A percentile compares a stretch with the other conserved stretches of the same genome.
Evolutionary conservation across 2,113 vertebrate genomes (phyloP).

Genomic region (Gymnorhina tibicen): DNA sequence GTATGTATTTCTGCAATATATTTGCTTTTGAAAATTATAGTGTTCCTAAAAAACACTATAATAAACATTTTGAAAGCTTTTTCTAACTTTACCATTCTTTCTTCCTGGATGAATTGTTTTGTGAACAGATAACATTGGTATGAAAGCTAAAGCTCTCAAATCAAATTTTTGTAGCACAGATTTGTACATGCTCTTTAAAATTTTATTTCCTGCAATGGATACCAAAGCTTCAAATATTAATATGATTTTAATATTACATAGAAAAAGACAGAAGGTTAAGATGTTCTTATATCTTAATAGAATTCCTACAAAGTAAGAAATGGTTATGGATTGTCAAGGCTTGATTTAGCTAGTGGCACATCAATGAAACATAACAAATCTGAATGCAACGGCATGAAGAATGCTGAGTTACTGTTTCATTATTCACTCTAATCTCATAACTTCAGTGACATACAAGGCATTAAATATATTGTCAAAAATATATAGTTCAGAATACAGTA

Average conservation of each 20-base stretch:
- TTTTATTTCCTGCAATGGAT: slow-evolving; percentile 40
- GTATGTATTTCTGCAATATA: neutral
- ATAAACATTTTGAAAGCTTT: slow-evolving; percentile 6
- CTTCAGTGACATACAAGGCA: slow-evolving; percentile 21
- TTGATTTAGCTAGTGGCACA: slow-evolving; percentile 32
- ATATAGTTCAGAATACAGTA: slow-evolving; percentile 1
- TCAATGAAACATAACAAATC: slow-evolving; percentile 49
- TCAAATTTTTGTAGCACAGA: neutral
- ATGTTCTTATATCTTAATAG: slow-evolving; percentile 34
- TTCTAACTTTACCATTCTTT: neutral
- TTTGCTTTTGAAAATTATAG: neutral
- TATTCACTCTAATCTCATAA: slow-evolving; percentile 47
- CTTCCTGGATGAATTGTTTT: neutral
- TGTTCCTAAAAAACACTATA: neutral
- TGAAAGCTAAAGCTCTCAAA: slow-evolving; percentile 16
- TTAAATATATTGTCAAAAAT: slow-evolving; percentile 53
- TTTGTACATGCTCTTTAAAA: slow-evolving; percentile 50
- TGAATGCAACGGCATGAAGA: neutral
- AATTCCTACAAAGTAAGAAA: slow-evolving; percentile 42
- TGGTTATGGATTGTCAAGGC: slow-evolving; percentile 12
- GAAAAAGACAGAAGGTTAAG: slow-evolving; percentile 51
- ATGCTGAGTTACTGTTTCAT: slow-evolving; percentile 33
- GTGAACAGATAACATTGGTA: neutral
- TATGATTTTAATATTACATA: slow-evolving; percentile 55
- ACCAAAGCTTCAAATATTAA: slow-evolving; percentile 57